Evolutionary conservation across 2,113 vertebrate species (phyloP).

Genomic region (Podarcis muralis): DNA sequence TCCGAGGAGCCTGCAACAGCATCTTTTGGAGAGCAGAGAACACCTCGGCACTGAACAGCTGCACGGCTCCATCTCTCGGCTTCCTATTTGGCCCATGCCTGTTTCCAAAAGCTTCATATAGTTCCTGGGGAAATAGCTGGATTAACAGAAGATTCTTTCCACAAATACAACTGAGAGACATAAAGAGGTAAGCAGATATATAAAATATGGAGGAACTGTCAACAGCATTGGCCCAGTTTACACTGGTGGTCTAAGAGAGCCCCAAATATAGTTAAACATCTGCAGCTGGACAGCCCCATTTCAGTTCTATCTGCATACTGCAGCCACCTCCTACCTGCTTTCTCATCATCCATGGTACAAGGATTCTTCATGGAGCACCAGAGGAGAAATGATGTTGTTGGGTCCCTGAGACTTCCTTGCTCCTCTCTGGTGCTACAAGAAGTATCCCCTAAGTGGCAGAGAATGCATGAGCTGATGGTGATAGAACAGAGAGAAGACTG

Average conservation of each 20-base stretch:
- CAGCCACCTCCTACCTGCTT: too few species aligned
- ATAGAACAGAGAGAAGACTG: not conserved
- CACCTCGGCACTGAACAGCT: constrained; percentile 71
- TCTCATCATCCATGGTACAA: too few species aligned
- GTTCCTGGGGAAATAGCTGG: constrained; percentile 76
- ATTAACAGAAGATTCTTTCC: constrained; percentile 10
- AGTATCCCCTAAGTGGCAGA: not conserved
- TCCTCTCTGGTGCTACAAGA: not conserved
- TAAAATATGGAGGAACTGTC: not conserved
- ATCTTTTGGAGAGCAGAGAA: constrained; percentile 80
- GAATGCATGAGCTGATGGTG: not conserved
- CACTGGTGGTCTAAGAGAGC: not conserved
- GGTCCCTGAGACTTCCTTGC: not conserved
- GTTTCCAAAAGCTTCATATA: constrained; percentile 81
- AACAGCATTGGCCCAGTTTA: not conserved
- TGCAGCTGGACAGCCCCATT: not conserved
- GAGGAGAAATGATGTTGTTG: not conserved
- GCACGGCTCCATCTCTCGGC: constrained; percentile 55
- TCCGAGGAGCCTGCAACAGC: constrained; percentile 78
- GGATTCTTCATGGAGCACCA: not conserved
- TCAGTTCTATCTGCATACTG: not conserved
- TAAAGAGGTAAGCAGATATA: constrained; percentile 20
- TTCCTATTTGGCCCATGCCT: constrained; percentile 42
- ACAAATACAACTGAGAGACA: not conserved
- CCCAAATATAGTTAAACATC: not conserved